Evolutionary conservation across 2,113 vertebrate species (phyloP), one percentile per base, ranked within the genome.

Genomic region (Glaucomys volans): DNA sequence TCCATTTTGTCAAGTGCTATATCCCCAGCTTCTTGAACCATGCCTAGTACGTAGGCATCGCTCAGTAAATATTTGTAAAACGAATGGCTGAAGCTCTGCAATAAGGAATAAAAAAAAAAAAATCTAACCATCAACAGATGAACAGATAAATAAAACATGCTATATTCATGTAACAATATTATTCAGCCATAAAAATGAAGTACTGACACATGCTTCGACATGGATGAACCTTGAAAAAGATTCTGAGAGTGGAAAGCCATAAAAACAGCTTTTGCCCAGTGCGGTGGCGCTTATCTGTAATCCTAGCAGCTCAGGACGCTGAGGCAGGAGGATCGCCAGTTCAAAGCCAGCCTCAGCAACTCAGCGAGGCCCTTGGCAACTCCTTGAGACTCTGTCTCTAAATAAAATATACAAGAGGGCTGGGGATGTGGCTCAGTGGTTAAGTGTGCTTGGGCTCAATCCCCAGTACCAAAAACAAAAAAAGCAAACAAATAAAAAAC

Each of bases 71-170:
- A 82, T 47, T 47, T 47, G 44, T 75, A 64, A 90, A 93, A 95
- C 17, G 24, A 91, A 95, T 81, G 66, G 42, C 64, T 54, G 10
- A 91, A 93, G 76, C 13, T 24, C 37, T 81, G 35, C 40, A 54
- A 77, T 82, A 86, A 74, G 44, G 40, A 93, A 72, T 85, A 44
- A 59, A 94, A 76, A 77, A 75, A 89, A 71, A 94, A 20, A 87
- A 90, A 44, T 26, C 44, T 40, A 84, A 37, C 9, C 37, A 90
- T 47, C 47, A 52, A 72, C 35, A 69, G 69, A 87, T 64, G 76
- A 92, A 83, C 83, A 50, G 35, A 32, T 91, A 82, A 64, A 76
- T 57, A 66, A 91, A 87, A 40, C 40, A 44, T 62, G 2, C 20
- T 52, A 9, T 71, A 76, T 74, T 17, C 37, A 50, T 11, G 28